phyloP scores from a whole-genome alignment of 2,888 invertebrate genomes.

The Limnephilus rhombicus region DNA sequence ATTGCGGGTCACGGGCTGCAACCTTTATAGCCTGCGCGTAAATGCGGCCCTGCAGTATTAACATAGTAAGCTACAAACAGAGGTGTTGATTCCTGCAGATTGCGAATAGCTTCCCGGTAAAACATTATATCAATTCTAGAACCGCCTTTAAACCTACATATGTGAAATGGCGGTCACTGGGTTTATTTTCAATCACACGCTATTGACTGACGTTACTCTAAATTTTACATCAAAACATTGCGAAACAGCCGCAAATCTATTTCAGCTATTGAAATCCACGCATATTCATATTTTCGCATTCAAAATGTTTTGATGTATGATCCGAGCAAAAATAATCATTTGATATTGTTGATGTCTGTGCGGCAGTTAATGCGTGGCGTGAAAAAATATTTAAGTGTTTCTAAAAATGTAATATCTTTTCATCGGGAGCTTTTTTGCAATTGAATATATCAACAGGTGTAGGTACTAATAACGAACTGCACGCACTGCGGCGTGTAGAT shows the following conservation, averaged over 20 bases:
- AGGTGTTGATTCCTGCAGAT: background rate
- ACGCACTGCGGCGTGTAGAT: background rate
- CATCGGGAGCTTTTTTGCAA: constrained; percentile 13
- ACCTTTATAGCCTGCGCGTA: too few relatives aligned
- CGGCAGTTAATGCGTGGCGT: background rate
- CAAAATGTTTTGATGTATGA: background rate
- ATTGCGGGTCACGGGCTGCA: too few relatives aligned
- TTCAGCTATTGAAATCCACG: background rate
- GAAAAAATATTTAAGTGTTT: background rate
- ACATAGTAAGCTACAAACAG: background rate
- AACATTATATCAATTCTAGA: constrained; percentile 11
- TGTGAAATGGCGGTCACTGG: background rate
- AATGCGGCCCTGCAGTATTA: background rate
- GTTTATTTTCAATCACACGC: background rate
- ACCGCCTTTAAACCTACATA: background rate
- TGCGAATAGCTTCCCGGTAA: constrained; percentile 6
- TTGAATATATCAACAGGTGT: background rate
- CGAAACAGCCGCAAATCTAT: constrained; percentile 19
- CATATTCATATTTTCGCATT: constrained; percentile 5
- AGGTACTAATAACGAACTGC: background rate
- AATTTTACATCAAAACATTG: constrained; percentile 2
- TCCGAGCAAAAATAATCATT: constrained; percentile 20
- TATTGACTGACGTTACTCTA: background rate
- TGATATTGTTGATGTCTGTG: background rate
- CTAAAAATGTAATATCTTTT: background rate